phyloP scores from a whole-genome alignment of 2,113 vertebrate genomes.

The Girardinichthys multiradiatus region DNA sequence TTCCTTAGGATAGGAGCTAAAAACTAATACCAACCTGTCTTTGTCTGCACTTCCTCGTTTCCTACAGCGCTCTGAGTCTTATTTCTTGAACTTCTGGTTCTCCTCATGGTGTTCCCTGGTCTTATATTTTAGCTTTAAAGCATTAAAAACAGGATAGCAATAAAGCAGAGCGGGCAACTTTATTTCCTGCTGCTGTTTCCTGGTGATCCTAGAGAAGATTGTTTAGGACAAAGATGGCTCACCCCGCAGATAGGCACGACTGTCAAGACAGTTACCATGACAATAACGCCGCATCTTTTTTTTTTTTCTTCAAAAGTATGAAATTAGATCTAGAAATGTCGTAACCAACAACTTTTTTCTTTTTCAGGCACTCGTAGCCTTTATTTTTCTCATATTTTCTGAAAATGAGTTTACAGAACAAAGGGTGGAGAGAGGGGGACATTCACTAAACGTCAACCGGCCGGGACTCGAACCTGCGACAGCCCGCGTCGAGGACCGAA shows the following conservation, averaged over 20 bases:
- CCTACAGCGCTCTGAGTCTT: constrained; percentile 27
- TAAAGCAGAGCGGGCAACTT: constrained; percentile 24
- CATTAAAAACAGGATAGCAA: background rate
- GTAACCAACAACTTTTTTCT: no score
- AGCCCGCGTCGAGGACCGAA: no score
- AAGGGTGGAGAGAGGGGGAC: no score
- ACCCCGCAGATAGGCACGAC: background rate
- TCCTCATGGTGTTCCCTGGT: constrained; percentile 60
- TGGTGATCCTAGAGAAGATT: constrained; percentile 2
- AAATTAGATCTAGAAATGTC: no score
- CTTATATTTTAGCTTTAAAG: accelerated
- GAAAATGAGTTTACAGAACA: no score
- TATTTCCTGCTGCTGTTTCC: constrained; percentile 4
- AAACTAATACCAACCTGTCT: constrained; percentile 62
- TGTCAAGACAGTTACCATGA: background rate
- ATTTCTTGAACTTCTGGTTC: constrained; percentile 57
- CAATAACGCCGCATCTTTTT: no score
- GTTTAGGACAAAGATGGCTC: background rate
- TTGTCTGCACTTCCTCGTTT: constrained; percentile 26
- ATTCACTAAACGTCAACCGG: no score
- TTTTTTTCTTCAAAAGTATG: no score
- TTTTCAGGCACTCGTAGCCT: no score
- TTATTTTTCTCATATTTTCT: no score
- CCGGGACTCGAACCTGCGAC: no score
- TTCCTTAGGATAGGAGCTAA: no score